Base-by-base conservation (phyloP, 2,888 invertebrate species). In the Aphodius sticticus region DNA sequence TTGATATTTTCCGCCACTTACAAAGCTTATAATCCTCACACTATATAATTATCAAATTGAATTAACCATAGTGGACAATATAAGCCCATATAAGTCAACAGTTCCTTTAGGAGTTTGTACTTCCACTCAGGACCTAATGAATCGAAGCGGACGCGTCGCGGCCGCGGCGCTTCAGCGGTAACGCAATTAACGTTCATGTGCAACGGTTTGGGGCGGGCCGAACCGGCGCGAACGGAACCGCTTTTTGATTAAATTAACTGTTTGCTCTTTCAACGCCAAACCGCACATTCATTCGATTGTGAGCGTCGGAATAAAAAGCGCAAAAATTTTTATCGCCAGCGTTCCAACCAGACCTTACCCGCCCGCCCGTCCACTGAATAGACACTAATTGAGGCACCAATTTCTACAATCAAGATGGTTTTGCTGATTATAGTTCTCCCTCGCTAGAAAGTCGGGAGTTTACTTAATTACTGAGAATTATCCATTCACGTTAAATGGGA, bases 231-330 rank as follows among this genome's bases (percentile, higher is more conserved):
- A 53, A 53, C 53, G 53, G 53, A 3, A 53, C 53, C 78, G 78
- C 71, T 78, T 78, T 71, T 72, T 53, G 37, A 78, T 78, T 78
- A 70, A 78, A 78, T 78, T 78, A 78, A 78, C 78, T 78, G 71
- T 78, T 78, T 78, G 71, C 71, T 70, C 78, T 78, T 71, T 78
- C 74, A 74, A 36, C 74, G 74, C 36, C 74, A 37, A 74, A 35
- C 74, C 74, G 74, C 53, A 53, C 53, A 53, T 53, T 53, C 53
- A 53, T 53, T 53, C 53, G 53, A 53, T 53, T 53, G 53, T 53
- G 53, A 53, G 53, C 53, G 53, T 3, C 53, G 53, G 6, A 53
- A 53, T 53, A 53, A 53, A 53, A 53, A 53, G 53, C 53, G 7
- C 53, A 53, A 53, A 53, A 53, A 53, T 53, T 53, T 53, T 53